Percentiles rank a stretch among this genome's conserved stretches.
Conservation (phyloP, 2,797 vertebrate genomes). For the Rhynchonycteris naso region DNA sequence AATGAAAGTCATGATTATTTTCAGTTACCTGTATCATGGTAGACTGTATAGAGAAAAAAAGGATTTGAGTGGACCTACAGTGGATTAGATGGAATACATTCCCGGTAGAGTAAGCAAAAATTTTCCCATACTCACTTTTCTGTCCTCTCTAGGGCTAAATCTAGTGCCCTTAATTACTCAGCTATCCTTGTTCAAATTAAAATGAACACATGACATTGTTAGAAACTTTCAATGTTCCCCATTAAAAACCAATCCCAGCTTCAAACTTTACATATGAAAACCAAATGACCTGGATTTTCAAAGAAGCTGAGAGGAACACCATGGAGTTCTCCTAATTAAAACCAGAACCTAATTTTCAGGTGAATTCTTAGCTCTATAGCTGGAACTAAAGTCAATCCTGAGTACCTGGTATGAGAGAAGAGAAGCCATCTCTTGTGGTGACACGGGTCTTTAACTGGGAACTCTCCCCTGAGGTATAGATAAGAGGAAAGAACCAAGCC, state of each 20-base stretch:
- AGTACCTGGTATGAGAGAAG: not conserved
- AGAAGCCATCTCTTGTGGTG: not conserved
- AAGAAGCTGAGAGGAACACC: slow-evolving; percentile 40
- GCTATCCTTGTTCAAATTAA: slow-evolving; percentile 40
- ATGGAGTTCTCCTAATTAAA: slow-evolving; percentile 55
- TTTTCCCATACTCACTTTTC: not conserved
- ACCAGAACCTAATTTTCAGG: slow-evolving; percentile 53
- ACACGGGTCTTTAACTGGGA: not conserved
- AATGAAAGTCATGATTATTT: not conserved
- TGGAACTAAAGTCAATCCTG: slow-evolving; percentile 36
- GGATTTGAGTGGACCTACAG: not conserved
- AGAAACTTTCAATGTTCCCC: slow-evolving; percentile 6
- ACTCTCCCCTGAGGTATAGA: not conserved
- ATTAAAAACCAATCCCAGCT: slow-evolving; percentile 1
- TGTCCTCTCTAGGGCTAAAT: not conserved
- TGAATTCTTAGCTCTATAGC: slow-evolving; percentile 44
- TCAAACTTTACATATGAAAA: slow-evolving; percentile 1
- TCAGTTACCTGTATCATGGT: not conserved
- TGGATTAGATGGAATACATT: not conserved
- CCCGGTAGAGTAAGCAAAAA: not conserved
- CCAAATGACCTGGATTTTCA: slow-evolving; percentile 31
- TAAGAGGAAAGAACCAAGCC: slow-evolving; percentile 53
- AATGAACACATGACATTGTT: slow-evolving; percentile 29
- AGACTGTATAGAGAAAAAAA: not conserved
- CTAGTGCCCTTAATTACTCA: not conserved